A percentile compares a stretch with the other conserved stretches of the same genome.
Evolutionary conservation across 1,140 invertebrate genomes (phyloP).

Genomic region (Stegodyphus dumicola): DNA sequence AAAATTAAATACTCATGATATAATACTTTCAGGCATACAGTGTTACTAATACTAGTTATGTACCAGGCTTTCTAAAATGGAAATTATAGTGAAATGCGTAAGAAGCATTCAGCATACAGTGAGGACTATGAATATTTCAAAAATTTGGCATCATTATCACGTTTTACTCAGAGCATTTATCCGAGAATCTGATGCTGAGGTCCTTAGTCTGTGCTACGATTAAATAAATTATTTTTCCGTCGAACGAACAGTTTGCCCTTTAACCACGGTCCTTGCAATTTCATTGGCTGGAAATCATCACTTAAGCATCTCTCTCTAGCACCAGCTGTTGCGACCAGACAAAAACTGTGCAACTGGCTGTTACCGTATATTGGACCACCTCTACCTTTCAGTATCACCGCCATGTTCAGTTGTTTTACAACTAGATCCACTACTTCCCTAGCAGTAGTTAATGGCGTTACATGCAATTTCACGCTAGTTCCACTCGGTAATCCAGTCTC

Average conservation of each 20-base stretch:
- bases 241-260: slow-evolving; percentile 91
- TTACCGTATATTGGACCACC: slow-evolving; percentile 84
- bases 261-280: slow-evolving; percentile 94
- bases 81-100: too few relatives aligned
- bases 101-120: too few relatives aligned
- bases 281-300: slow-evolving; percentile 91
- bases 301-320: slow-evolving; percentile 89
- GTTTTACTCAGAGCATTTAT: neutral
- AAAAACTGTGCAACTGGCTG: slow-evolving; percentile 80
- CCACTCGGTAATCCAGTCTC: slow-evolving; percentile 91
- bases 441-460: slow-evolving; percentile 88
- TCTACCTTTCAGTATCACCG: slow-evolving; percentile 85
- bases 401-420: slow-evolving; percentile 93
- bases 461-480: slow-evolving; percentile 91
- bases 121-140: neutral
- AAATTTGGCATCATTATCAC: slow-evolving; percentile 56
- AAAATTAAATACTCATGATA: too few relatives aligned
- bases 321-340: slow-evolving; percentile 93
- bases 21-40: too few relatives aligned
- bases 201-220: neutral
- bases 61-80: too few relatives aligned
- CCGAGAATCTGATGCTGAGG: neutral
- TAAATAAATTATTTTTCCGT: slow-evolving; percentile 74
- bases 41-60: too few relatives aligned
- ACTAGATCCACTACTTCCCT: slow-evolving; percentile 93